phyloP scores from a whole-genome alignment of 1,140 invertebrate species.

The Hypsibius dujardini region DNA sequence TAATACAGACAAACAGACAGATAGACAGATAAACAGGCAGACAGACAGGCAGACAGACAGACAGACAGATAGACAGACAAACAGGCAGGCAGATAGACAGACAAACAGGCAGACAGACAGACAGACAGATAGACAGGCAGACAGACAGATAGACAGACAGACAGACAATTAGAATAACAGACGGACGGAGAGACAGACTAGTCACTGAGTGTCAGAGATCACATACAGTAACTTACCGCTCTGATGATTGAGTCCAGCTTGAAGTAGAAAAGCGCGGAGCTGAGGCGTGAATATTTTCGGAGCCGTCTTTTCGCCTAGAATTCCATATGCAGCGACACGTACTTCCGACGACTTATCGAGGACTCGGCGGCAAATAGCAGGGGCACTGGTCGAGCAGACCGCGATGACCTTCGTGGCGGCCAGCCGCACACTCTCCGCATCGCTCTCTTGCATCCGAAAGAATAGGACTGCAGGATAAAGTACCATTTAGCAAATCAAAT shows the following conservation, averaged over 20 bases:
- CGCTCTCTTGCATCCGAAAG: not conserved
- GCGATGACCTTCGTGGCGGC: not conserved
- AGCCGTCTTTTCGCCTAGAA: not conserved
- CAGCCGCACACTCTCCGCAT: not conserved
- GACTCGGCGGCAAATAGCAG: not conserved
- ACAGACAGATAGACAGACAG: no score
- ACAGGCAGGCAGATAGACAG: no score
- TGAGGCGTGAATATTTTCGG: not conserved
- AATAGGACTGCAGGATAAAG: not conserved
- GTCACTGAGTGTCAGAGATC: no score
- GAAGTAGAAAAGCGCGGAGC: not conserved
- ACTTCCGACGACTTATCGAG: not conserved
- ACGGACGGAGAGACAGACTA: no score
- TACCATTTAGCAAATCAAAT: no score
- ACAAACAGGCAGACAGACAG: no score
- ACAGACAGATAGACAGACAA: no score
- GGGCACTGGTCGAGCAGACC: not conserved
- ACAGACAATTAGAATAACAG: no score
- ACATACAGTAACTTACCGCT: not conserved
- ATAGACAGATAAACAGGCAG: no score
- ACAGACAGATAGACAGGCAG: no score
- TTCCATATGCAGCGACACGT: not conserved
- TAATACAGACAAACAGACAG: no score
- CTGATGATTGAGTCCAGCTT: not conserved
- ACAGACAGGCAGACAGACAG: no score